Percentiles rank a stretch among this genome's conserved stretches.
phyloP scores from a whole-genome alignment of 1,140 invertebrate genomes.

The Lepeophtheirus salmonis region DNA sequence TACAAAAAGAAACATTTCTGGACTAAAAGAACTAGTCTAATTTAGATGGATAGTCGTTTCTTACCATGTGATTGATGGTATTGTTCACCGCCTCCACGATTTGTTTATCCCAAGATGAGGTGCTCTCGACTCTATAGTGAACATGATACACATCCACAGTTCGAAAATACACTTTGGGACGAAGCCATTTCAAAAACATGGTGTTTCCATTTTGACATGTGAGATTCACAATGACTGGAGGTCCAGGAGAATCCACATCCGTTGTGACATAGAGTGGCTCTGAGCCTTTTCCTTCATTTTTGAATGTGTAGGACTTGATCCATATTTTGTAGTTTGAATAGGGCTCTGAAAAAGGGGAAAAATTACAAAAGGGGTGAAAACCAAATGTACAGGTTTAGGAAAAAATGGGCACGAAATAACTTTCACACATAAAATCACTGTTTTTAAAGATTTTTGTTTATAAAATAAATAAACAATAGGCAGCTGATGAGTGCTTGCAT shows the following conservation, averaged over 20 bases:
- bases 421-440: too few species aligned
- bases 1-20: too few species aligned
- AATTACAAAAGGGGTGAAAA: too few species aligned
- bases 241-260: conserved; percentile 14
- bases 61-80: conserved; percentile 17
- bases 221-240: conserved; percentile 2
- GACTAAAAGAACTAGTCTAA: too few species aligned
- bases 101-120: conserved; percentile 7
- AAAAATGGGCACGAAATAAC: too few species aligned
- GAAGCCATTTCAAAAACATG: conserved; percentile 12
- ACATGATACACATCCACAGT: conserved; percentile 17
- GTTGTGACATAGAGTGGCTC: not conserved
- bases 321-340: conserved; percentile 11
- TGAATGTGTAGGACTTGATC: conserved; percentile 11
- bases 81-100: conserved; percentile 16
- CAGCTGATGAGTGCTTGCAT: too few species aligned
- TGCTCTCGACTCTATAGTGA: not conserved
- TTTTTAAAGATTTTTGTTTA: too few species aligned
- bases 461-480: too few species aligned
- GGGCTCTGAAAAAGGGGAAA: conserved; percentile 7
- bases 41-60: not conserved
- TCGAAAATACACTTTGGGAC: conserved; percentile 7
- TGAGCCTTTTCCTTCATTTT: conserved; percentile 11
- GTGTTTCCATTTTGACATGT: conserved; percentile 18
- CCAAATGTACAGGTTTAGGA: too few species aligned